phyloP scores from a whole-genome alignment of 2,113 vertebrate genomes.

The Falco punctatus region DNA sequence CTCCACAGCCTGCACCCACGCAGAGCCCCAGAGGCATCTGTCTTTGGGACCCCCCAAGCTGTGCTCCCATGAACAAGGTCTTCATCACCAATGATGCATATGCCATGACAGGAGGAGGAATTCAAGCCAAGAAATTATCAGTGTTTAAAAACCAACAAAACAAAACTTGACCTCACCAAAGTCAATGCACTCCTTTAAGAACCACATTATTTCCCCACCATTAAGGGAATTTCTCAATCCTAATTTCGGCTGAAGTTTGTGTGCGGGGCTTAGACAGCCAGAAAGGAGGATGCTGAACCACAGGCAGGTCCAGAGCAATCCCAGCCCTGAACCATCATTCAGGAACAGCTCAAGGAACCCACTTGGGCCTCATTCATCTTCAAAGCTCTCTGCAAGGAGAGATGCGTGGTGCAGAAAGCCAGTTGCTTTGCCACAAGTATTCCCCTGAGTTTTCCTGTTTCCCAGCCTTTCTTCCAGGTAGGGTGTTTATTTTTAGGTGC shows the following conservation, averaged over 20 bases:
- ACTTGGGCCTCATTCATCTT: rapidly evolving
- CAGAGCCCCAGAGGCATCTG: neutral
- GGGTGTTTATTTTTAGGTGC: neutral
- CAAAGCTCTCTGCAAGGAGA: neutral
- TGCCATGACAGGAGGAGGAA: neutral
- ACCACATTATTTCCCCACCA: rapidly evolving
- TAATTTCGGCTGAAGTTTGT: neutral
- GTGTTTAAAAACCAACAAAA: neutral
- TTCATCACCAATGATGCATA: neutral
- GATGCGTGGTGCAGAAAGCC: rapidly evolving
- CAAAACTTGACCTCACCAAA: neutral
- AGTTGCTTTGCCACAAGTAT: neutral
- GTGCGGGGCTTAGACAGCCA: neutral
- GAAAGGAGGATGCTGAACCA: neutral
- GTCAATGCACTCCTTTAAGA: rapidly evolving
- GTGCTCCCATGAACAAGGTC: neutral
- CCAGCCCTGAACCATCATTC: neutral
- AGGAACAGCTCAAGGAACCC: neutral
- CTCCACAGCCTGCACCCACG: neutral
- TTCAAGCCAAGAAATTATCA: neutral
- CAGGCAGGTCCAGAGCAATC: neutral
- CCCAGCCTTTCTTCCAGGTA: neutral
- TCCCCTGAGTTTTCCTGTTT: neutral
- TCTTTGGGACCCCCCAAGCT: neutral
- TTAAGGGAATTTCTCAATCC: neutral